Conservation (phyloP, 1,140 invertebrate genomes). For the Anagrus nilaparvatae region DNA sequence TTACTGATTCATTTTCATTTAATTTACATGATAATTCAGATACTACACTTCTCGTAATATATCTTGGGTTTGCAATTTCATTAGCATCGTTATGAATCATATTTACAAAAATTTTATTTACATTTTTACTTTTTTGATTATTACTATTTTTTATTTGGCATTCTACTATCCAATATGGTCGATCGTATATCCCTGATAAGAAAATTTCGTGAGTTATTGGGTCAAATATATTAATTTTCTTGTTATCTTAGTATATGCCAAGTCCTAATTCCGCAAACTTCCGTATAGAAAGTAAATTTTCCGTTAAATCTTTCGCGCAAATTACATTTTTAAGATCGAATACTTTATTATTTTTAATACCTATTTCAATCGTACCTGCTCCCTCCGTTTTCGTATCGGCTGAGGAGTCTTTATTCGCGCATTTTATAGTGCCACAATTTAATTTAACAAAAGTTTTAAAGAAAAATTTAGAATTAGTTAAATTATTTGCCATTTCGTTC, state of each 20-base stretch:
- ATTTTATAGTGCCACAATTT: not conserved
- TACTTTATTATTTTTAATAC: not conserved
- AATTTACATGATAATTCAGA: too few species aligned
- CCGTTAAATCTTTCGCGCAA: not conserved
- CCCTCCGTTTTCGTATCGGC: not conserved
- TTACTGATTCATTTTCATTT: too few species aligned
- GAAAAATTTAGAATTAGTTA: not conserved
- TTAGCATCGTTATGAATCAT: not conserved
- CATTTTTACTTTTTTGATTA: not conserved
- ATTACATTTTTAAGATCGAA: not conserved
- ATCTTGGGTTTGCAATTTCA: too few species aligned
- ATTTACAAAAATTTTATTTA: not conserved
- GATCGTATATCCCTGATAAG: not conserved
- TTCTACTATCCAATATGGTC: not conserved
- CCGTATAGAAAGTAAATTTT: not conserved
- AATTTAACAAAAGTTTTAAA: not conserved
- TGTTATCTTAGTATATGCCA: not conserved
- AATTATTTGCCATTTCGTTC: too few species aligned
- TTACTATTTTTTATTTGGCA: not conserved
- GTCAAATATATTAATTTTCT: not conserved
- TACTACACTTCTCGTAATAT: too few species aligned
- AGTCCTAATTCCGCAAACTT: not conserved
- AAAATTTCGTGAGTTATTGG: not conserved
- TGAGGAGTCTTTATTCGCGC: not conserved
- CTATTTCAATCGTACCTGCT: not conserved